Evolutionary conservation across 2,888 invertebrate species (phyloP), one percentile per base, ranked within the genome.

Genomic region (Drosophila paranaensis): DNA sequence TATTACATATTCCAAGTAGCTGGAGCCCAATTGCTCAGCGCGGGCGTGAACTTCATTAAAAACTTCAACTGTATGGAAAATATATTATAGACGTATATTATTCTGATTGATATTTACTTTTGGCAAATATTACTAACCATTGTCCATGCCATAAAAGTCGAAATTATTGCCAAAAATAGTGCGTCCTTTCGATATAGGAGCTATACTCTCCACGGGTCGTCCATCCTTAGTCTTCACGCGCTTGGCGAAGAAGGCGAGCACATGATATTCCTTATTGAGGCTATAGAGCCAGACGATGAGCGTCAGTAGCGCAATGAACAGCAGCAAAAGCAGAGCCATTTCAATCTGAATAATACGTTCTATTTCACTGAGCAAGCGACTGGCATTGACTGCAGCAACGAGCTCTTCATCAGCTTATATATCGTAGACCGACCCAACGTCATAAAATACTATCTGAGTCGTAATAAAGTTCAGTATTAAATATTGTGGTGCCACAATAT

Each of bases 111-210:
- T 16, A 9, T 16, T 3, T 42, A 42, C 8, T 16, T 3, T 16
- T 16, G n/a, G 2, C 1, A 0, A 4, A 4, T 54, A 13, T 16
- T 33, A 60, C 65, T 16, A n/a, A 86, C 86, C 63, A 14, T 74
- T 57, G 25, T 50, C 68, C 25, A 57, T 51, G 40, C 84, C 88
- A 51, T 64, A 75, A 37, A 87, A 6, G 73, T 92, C 92, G 16
- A 92, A 88, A 53, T 71, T 76, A 60, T 91, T 91, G 9, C 78
- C 92, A 62, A 92, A 91, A 2, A 91, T 89, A 2, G 88, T 86
- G 2, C 13, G 55, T 1, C 89, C 88, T 35, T 79, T 69, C 2
- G 77, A 43, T 3, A 74, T n/a, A 0, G 90, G 81, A 0, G 70
- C 88, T 6, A 85, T 77, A 6, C 67, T 72, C 37, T 91, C 87